Base-by-base conservation (phyloP, 92 coral and sea anemone species). In the Pocillopora meandrina region DNA sequence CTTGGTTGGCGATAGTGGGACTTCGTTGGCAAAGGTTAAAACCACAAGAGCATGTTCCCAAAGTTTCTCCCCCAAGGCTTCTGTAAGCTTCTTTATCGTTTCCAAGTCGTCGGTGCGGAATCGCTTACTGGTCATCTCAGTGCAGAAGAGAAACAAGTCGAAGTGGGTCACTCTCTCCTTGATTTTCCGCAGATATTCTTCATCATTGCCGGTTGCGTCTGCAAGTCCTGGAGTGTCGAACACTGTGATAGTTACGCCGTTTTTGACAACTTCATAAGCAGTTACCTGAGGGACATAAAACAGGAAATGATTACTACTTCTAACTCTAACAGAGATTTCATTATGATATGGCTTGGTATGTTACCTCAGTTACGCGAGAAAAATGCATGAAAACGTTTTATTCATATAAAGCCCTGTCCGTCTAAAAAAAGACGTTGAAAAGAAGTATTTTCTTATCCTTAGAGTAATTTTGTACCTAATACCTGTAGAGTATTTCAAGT, bases 191-290 rank as follows among this genome's bases (percentile, higher is more conserved):
- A 86, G 61, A 35, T 86, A 86, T 18, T 3, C n/a, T 56, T 23
- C 63, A 18, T 86, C 90, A 14, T 72, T 65, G 14, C 58, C 42
- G 3, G 69, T 59, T 0, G 81, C 86, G 62, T 86, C 90, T 26
- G 83, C 86, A 31, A 86, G 21, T 63, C 90, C 90, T 42, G 90
- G 90, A 23, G 90, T 65, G 68, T 86, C 90, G 75, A 84, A 86
- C 18, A 86, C 86, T 4, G 81, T 86, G 1, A 86, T 65, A 12
- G 14, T 18, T 16, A 74, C 81, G 12, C 36, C 26, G 33, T 78
- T 66, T 52, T 60, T 80, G 6, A 17, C 15, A 59, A 55, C 57
- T 0, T 57, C 26, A 16, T 80, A 80, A 16, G 68, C 49, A 15
- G 36, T 17, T 26, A 65, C 69, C 71, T 77, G 36, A 0, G 0